phyloP scores from a whole-genome alignment of 2,113 vertebrate genomes.

The Apistogramma diplotaenia region DNA sequence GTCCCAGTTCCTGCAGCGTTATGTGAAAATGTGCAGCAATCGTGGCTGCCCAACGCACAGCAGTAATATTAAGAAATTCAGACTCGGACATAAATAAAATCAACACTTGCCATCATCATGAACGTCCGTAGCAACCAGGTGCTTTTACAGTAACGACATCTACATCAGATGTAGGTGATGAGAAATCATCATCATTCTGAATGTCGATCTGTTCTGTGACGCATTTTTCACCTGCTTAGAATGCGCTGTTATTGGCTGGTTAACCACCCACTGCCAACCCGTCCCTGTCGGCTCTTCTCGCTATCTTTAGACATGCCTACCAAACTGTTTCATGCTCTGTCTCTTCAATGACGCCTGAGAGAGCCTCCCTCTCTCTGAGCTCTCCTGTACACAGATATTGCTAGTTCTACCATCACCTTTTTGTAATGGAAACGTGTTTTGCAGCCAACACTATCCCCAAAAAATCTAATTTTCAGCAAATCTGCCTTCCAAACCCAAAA shows the following conservation, averaged over 20 bases:
- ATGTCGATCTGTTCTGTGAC: conserved; percentile 26
- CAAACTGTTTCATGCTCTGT: conserved; percentile 62
- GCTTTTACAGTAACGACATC: conserved; percentile 1
- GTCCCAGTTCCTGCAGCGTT: not conserved
- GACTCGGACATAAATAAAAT: not conserved
- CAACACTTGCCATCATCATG: not conserved
- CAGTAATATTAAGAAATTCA: not conserved
- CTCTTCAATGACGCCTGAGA: conserved; percentile 31
- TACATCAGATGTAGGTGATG: conserved; percentile 19
- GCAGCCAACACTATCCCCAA: conserved; percentile 20
- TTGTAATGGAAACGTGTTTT: conserved; percentile 44
- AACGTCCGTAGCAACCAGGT: conserved; percentile 9
- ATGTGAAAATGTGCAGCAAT: not conserved
- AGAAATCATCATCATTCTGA: conserved; percentile 24
- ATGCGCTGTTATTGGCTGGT: conserved; percentile 53
- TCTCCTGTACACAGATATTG: conserved; percentile 23
- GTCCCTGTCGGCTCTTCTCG: conserved; percentile 42
- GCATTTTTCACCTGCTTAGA: conserved; percentile 55
- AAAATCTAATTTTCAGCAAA: conserved; percentile 56
- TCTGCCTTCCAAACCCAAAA: conserved; percentile 31
- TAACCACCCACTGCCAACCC: conserved; percentile 50
- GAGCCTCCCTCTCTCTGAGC: conserved; percentile 6
- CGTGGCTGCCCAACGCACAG: not conserved
- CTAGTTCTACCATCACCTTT: conserved; percentile 46
- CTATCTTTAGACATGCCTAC: conserved; percentile 66